phyloP scores from a whole-genome alignment of 2,797 vertebrate genomes.

The Sebastes goodei region DNA sequence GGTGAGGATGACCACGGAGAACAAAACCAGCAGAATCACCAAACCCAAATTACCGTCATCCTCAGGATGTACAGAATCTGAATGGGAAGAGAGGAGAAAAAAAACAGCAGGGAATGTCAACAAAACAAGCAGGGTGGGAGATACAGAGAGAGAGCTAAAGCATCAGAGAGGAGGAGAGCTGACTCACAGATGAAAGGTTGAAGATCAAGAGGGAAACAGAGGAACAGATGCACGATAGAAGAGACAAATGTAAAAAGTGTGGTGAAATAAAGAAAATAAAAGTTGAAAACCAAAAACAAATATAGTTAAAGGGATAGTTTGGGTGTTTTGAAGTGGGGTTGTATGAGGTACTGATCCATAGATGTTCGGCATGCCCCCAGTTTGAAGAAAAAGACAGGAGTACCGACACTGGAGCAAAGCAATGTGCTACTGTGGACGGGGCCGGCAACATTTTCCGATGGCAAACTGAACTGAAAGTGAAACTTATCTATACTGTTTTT shows the following conservation, averaged over 20 bases:
- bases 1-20: constrained; percentile 79
- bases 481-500: too few species aligned
- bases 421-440: too few species aligned
- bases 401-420: too few species aligned
- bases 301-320: neutral
- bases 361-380: too few species aligned
- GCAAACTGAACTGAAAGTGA: too few species aligned
- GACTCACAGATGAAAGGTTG: too few species aligned
- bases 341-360: too few species aligned
- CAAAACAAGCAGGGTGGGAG: neutral
- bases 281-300: neutral
- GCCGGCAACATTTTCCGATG: too few species aligned
- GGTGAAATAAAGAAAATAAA: neutral
- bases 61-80: constrained; percentile 50
- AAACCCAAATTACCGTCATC: constrained; percentile 73
- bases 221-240: neutral
- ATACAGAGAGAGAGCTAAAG: neutral
- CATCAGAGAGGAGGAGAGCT: neutral
- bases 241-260: neutral
- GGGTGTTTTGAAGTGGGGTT: too few species aligned
- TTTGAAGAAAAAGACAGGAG: too few species aligned
- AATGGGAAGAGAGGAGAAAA: neutral
- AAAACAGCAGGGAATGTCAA: constrained; percentile 18
- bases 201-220: neutral
- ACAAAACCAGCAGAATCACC: constrained; percentile 79